Base-by-base conservation (phyloP, 2,888 invertebrate species). In the Drosophila mayaguana region DNA sequence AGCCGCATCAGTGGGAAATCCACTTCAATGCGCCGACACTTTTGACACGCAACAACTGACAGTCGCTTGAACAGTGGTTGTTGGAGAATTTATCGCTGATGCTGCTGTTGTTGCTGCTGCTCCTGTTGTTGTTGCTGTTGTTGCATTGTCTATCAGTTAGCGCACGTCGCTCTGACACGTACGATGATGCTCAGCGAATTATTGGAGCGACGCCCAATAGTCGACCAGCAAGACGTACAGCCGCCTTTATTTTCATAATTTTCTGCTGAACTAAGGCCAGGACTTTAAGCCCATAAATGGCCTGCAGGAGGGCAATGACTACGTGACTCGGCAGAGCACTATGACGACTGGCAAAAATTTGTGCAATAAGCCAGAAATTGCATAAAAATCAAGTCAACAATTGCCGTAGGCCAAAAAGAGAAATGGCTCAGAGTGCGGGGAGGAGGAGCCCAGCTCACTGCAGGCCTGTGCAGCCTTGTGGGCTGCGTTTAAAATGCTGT, bases 311-410 rank as follows among this genome's bases (percentile, higher is more conserved):
- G 20, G 36, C 50, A 9, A 11, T 0, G 20, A 16, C 22, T 36
- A 88, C 83, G 83, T 83, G 83, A 83, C 80, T 61, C 56, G 45
- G 48, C 46, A 14, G n/a, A 11, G 34, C 32, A 60, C 67, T 38
- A 53, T 56, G 63, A 45, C 18, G 54, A 18, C 54, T 54, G 54
- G 63, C 64, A 61, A 53, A 69, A 85, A 86, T 75, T 67, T 79
- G 83, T 88, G 81, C 79, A 85, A 88, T 86, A 88, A 79, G 81
- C 83, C 75, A 75, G 66, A 85, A 86, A 88, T 81, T 75, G 79
- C 71, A 88, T 81, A 78, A 83, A 88, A 88, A 85, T 85, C 87
- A 86, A 81, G 75, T 75, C 79, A 80, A 67, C 53, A 63, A 60
- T 55, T 55, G 55, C 59, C 59, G 32, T 40, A 48, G 59, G 59